Conservation (phyloP, 2,888 invertebrate genomes). For the Neoaliturus tenellus region DNA sequence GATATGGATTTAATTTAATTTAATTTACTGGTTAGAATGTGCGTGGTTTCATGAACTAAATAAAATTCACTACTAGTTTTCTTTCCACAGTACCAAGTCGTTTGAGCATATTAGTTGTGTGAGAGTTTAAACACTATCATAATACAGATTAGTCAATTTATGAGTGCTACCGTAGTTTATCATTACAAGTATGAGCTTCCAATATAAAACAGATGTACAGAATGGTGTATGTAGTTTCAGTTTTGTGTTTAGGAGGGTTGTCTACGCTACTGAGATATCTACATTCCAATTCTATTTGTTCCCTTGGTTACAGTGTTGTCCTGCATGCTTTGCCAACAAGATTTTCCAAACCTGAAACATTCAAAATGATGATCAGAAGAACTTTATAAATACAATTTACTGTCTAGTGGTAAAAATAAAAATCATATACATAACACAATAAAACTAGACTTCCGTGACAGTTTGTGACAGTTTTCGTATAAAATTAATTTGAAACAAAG, state of each 20-base stretch:
- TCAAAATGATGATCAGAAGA: too few relatives aligned
- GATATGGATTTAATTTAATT: too few relatives aligned
- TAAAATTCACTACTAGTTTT: not conserved
- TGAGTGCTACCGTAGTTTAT: not conserved
- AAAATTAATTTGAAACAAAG: too few relatives aligned
- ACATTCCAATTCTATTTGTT: conserved; percentile 54
- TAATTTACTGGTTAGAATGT: too few relatives aligned
- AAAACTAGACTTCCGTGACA: too few relatives aligned
- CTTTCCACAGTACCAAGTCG: not conserved
- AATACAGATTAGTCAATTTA: not conserved
- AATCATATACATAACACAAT: too few relatives aligned
- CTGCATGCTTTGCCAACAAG: conserved; percentile 11
- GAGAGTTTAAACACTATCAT: conserved; percentile 1
- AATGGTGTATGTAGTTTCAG: not conserved
- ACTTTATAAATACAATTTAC: too few relatives aligned
- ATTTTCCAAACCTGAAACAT: conserved; percentile 40
- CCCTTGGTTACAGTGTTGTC: conserved; percentile 53
- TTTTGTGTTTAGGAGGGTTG: not conserved
- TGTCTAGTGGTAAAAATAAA: too few relatives aligned
- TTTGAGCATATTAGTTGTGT: not conserved
- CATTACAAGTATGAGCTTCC: not conserved
- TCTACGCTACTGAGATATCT: conserved; percentile 32
- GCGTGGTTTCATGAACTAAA: too few relatives aligned
- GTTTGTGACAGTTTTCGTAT: too few relatives aligned
- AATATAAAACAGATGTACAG: not conserved